Percentiles rank a stretch among this genome's conserved stretches.
Evolutionary conservation across 2,888 invertebrate species (phyloP).

Genomic region (Creontiades dilutus): DNA sequence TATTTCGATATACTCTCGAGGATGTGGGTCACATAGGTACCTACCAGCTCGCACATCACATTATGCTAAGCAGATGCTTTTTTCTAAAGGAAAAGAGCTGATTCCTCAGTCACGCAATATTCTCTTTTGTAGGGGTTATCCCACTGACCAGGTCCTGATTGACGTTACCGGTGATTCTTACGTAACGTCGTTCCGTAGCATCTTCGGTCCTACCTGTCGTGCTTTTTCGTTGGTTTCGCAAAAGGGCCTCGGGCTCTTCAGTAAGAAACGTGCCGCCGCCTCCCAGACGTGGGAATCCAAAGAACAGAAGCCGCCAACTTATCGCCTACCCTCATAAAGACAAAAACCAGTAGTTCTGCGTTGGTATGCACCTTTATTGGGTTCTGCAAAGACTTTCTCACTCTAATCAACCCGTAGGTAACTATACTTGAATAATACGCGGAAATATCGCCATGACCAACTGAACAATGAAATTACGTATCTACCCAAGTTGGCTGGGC

Average conservation of each 20-base stretch:
- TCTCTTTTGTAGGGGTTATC: conserved; percentile 24
- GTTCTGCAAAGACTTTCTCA: no score
- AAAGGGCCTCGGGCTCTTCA: background rate
- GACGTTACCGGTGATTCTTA: conserved; percentile 25
- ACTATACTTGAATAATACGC: no score
- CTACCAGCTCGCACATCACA: background rate
- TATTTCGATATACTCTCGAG: background rate
- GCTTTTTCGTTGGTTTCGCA: conserved; percentile 26
- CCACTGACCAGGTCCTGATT: conserved; percentile 27
- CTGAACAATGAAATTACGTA: no score
- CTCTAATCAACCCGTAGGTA: no score
- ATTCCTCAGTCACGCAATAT: conserved; percentile 9
- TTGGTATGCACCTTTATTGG: no score
- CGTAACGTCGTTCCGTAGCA: background rate
- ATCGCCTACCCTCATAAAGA: background rate
- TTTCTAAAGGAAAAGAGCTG: conserved; percentile 6
- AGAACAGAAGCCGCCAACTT: background rate
- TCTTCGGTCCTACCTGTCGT: background rate
- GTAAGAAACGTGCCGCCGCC: conserved; percentile 5
- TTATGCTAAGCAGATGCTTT: background rate
- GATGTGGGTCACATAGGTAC: background rate
- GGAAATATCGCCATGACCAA: no score
- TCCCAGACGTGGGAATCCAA: background rate
- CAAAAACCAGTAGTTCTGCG: background rate
- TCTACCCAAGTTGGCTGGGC: no score